phyloP scores from a whole-genome alignment of 2,113 vertebrate species.

The Amia ocellicauda region DNA sequence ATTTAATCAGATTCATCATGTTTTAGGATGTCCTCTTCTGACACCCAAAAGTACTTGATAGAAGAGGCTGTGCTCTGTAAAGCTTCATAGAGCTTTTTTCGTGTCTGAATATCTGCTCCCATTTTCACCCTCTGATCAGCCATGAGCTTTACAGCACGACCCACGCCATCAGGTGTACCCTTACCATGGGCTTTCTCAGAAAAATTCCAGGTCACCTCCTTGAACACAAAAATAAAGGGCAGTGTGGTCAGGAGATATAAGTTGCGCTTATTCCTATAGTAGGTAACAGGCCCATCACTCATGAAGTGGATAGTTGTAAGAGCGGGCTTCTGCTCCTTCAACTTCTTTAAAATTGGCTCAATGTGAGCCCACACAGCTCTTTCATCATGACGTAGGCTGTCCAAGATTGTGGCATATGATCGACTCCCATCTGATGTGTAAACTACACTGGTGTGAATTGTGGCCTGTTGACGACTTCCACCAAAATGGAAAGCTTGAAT shows the following conservation, averaged over 20 bases:
- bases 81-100: too few relatives aligned
- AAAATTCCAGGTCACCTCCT: neutral
- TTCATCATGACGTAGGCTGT: constrained; percentile 7
- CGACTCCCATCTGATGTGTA: constrained; percentile 6
- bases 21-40: too few relatives aligned
- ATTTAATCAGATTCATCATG: too few relatives aligned
- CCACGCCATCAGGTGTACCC: neutral
- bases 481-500: too few relatives aligned
- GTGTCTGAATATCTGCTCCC: too few relatives aligned
- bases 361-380: constrained; percentile 16
- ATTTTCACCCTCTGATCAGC: too few relatives aligned
- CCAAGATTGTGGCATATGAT: constrained; percentile 11
- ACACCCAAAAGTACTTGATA: too few relatives aligned
- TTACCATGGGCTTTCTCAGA: neutral
- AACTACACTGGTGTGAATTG: neutral
- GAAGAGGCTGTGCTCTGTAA: too few relatives aligned
- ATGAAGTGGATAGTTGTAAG: too few relatives aligned
- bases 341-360: neutral
- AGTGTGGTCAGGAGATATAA: neutral
- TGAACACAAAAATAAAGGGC: neutral
- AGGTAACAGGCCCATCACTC: too few relatives aligned
- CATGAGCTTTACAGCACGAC: neutral
- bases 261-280: too few relatives aligned
- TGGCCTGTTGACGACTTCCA: neutral
- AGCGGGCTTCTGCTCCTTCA: too few relatives aligned